Evolutionary conservation across 2,888 invertebrate genomes (phyloP).

Genomic region (Protodeltote pygarga): DNA sequence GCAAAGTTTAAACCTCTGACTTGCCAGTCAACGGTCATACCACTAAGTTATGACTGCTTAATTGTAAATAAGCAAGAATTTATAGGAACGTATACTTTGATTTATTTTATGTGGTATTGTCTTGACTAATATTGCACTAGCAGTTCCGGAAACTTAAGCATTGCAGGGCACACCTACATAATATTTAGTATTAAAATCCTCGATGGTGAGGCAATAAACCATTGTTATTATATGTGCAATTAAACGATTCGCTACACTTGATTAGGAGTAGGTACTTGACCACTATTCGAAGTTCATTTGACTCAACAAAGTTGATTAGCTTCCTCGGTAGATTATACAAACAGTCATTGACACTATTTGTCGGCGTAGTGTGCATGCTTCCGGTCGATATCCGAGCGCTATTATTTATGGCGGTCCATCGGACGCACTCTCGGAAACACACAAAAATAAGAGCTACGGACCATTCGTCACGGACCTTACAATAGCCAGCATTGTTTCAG

Average conservation of each 20-base stretch:
- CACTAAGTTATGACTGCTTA: too few species aligned
- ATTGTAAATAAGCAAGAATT: too few species aligned
- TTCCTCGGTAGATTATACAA: slow-evolving; percentile 68
- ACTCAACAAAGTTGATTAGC: slow-evolving; percentile 60
- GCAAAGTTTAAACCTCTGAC: too few species aligned
- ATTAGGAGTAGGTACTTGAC: slow-evolving; percentile 43
- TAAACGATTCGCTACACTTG: slow-evolving; percentile 54
- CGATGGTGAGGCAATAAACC: slow-evolving; percentile 42
- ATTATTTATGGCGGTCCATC: slow-evolving; percentile 77
- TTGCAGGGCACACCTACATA: slow-evolving; percentile 37
- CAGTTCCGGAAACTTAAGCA: slow-evolving; percentile 50
- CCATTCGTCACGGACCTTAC: slow-evolving; percentile 80
- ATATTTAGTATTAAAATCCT: slow-evolving; percentile 32
- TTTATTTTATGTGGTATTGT: slow-evolving; percentile 37
- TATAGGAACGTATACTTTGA: too few species aligned
- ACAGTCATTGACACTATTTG: slow-evolving; percentile 76
- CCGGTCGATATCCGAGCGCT: slow-evolving; percentile 78
- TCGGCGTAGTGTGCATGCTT: slow-evolving; percentile 72
- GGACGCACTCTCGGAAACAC: slow-evolving; percentile 80
- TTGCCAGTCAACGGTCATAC: too few species aligned
- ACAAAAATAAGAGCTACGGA: slow-evolving; percentile 77
- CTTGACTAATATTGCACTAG: slow-evolving; percentile 54
- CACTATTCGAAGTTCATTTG: slow-evolving; percentile 42
- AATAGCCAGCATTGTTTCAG: slow-evolving; percentile 79
- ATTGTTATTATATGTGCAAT: slow-evolving; percentile 56